These are phyloP conservation scores for Apotomis betuletana DNA, from an alignment of 2,888 invertebrate species.

Conservation along the genomic window DNA sequence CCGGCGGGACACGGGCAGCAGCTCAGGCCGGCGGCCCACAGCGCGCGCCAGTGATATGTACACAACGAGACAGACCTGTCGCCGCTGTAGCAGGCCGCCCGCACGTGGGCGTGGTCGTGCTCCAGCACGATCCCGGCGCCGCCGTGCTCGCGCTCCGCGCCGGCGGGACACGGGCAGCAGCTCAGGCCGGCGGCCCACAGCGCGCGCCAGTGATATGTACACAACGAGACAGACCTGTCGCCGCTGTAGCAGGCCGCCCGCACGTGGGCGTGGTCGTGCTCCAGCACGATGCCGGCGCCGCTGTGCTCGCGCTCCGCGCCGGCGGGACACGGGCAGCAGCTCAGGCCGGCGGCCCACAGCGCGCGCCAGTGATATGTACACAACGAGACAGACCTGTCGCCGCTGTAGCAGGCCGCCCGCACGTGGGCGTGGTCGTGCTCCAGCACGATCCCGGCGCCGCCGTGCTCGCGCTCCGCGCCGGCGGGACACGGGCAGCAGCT, in stretches of 20 bases:
- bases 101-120: slow-evolving; percentile 55
- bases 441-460: slow-evolving; percentile 54
- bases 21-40: too few species aligned
- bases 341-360: slow-evolving; percentile 89
- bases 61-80: slow-evolving; percentile 31
- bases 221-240: slow-evolving; percentile 29
- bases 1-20: too few species aligned
- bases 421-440: slow-evolving; percentile 56
- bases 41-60: background rate
- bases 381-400: slow-evolving; percentile 36
- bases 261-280: slow-evolving; percentile 55
- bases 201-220: slow-evolving; percentile 52
- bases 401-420: slow-evolving; percentile 55
- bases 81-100: slow-evolving; percentile 56
- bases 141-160: slow-evolving; percentile 53
- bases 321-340: slow-evolving; percentile 55
- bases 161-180: slow-evolving; percentile 51
- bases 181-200: slow-evolving; percentile 89
- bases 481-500: slow-evolving; percentile 59
- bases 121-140: slow-evolving; percentile 55
- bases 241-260: slow-evolving; percentile 56
- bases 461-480: slow-evolving; percentile 52
- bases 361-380: slow-evolving; percentile 52
- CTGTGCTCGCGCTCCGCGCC: slow-evolving; percentile 53
- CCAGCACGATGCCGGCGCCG: slow-evolving; percentile 54